These are phyloP conservation scores for Platycheirus rosarum DNA, from an alignment of 2,888 invertebrate species.

Conservation along the genomic window DNA sequence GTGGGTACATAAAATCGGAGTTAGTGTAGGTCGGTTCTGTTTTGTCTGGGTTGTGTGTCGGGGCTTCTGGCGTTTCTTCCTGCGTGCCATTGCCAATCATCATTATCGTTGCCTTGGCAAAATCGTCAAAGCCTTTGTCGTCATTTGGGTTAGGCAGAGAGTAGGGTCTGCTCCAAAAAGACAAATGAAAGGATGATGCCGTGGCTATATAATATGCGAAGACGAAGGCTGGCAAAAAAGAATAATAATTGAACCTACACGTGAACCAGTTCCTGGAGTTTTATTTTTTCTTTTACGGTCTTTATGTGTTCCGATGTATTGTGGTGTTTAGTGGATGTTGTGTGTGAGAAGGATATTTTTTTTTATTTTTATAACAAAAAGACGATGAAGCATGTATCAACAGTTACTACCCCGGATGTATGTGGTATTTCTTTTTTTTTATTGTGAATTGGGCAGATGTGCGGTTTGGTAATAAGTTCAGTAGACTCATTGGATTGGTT, in stretches of 20 bases:
- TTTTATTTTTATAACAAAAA: constrained; percentile 21
- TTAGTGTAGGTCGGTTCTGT: constrained; percentile 74
- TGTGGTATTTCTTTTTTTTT: constrained; percentile 17
- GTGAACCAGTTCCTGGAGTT: constrained; percentile 52
- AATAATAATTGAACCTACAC: constrained; percentile 62
- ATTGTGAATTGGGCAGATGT: constrained; percentile 64
- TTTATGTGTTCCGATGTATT: constrained; percentile 1
- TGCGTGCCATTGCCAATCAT: constrained; percentile 36
- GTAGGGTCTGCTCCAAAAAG: constrained; percentile 49
- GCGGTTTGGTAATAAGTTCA: constrained; percentile 23
- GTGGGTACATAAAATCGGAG: constrained; percentile 64
- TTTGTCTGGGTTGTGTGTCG: constrained; percentile 55
- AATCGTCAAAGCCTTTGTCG: constrained; percentile 38
- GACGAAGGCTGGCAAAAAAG: constrained; percentile 24
- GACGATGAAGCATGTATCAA: constrained; percentile 41
- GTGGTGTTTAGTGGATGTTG: constrained; percentile 29
- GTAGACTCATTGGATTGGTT: constrained; percentile 23
- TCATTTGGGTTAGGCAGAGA: constrained; percentile 17
- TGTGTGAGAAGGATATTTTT: constrained; percentile 63
- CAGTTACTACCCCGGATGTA: constrained; percentile 59
- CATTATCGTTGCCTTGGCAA: constrained; percentile 37
- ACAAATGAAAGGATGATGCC: constrained; percentile 64
- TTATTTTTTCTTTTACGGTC: constrained; percentile 19
- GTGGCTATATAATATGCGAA: constrained; percentile 18
- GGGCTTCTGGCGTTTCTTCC: constrained; percentile 32